Percentiles rank a stretch among this genome's conserved stretches.
phyloP scores from a whole-genome alignment of 2,113 vertebrate species.

The Atherinomorus stipes region DNA sequence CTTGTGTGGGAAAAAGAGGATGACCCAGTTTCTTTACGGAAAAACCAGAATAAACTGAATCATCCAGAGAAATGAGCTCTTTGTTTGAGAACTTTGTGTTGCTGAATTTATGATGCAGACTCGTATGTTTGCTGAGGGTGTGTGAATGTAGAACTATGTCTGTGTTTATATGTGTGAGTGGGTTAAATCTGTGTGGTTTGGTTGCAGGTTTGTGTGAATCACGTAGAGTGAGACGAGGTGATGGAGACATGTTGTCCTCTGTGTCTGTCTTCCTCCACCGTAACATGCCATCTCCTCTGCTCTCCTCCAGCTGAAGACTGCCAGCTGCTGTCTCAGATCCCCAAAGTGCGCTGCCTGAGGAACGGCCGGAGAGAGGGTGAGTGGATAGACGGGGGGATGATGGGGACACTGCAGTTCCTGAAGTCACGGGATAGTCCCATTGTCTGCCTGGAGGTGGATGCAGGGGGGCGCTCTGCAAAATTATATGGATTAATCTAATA shows the following conservation, averaged over 20 bases:
- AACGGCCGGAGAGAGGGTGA: slow-evolving; percentile 92
- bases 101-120: background rate
- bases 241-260: slow-evolving; percentile 15
- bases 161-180: slow-evolving; percentile 17
- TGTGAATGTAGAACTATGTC: slow-evolving; percentile 8
- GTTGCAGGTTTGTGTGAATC: slow-evolving; percentile 22
- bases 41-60: slow-evolving; percentile 30
- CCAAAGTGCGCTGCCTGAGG: slow-evolving; percentile 94
- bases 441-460: too few relatives aligned
- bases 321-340: slow-evolving; percentile 94
- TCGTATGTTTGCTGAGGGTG: background rate
- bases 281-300: slow-evolving; percentile 55
- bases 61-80: slow-evolving; percentile 8
- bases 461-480: too few relatives aligned
- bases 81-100: slow-evolving; percentile 28
- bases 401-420: too few relatives aligned
- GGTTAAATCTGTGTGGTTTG: background rate
- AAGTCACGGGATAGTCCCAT: too few relatives aligned
- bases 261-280: slow-evolving; percentile 38
- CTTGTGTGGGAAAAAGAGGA: slow-evolving; percentile 3
- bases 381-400: slow-evolving; percentile 30
- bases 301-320: slow-evolving; percentile 92
- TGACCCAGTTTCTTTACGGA: slow-evolving; percentile 25
- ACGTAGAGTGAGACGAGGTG: slow-evolving; percentile 20
- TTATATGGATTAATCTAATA: too few relatives aligned